These are phyloP conservation scores for Gambelia wislizenii DNA, from an alignment of 2,797 vertebrate species.

Conservation along the genomic window DNA sequence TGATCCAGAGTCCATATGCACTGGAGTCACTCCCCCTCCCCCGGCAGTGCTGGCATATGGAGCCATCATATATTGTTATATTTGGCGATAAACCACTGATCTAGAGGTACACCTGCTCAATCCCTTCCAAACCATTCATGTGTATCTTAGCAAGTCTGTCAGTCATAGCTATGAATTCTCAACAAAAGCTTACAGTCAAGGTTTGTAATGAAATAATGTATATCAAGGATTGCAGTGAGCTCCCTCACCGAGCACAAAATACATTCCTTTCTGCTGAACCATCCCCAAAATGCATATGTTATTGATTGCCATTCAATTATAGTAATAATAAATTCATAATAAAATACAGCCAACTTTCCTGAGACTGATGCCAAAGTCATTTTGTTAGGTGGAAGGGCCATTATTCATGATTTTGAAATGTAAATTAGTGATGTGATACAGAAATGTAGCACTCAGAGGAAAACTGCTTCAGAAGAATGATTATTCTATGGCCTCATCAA, in stretches of 20 bases:
- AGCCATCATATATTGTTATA: neutral
- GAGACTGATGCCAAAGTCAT: neutral
- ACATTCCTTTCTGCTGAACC: neutral
- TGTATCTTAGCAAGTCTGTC: neutral
- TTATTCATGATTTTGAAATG: slow-evolving; percentile 28
- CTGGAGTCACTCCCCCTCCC: too few species aligned
- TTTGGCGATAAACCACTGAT: neutral
- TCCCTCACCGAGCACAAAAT: neutral
- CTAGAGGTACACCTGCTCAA: neutral
- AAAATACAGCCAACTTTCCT: neutral
- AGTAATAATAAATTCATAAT: neutral
- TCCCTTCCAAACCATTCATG: neutral
- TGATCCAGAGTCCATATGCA: too few species aligned
- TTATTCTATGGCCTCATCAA: too few species aligned
- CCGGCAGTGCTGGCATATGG: neutral
- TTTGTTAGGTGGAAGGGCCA: neutral
- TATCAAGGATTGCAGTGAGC: neutral
- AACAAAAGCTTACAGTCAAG: neutral
- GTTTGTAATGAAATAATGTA: slow-evolving; percentile 9
- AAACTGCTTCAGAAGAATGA: neutral
- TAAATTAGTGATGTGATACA: slow-evolving; percentile 15
- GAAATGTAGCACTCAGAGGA: slow-evolving; percentile 10
- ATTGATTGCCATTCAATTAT: neutral
- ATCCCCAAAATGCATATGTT: neutral
- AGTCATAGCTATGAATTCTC: neutral